Evolutionary conservation across 2,797 vertebrate species (phyloP), one percentile per base, ranked within the genome.

Genomic region (Ara ararauna): DNA sequence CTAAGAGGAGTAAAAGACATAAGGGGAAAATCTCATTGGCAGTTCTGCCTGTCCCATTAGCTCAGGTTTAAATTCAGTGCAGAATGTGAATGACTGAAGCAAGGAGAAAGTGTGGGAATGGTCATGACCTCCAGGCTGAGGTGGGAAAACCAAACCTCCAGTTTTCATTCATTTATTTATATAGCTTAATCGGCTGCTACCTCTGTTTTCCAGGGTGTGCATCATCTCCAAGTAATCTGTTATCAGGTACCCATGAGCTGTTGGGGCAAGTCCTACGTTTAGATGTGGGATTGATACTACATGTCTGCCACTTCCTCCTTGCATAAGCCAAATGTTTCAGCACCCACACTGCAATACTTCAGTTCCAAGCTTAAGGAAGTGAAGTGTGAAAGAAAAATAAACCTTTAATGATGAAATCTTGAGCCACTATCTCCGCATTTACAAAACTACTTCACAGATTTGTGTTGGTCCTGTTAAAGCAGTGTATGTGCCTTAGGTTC

Each of bases 151-250:
- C 21, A 64, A 95, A 77, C 80, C 64, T 95, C 70, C 56, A 54
- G 54, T 91, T 95, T 93, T 91, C 88, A 83, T 76, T 79, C 15
- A 66, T 70, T 84, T 91, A 62, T 94, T 96, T 94, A 50, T 93
- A 83, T n/a, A 85, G 77, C 36, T 77, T 68, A 84, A 72, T 89
- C 89, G 83, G 76, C 65, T 34, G 3, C 56, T 74, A 9, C 30
- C 30, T 70, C 5, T 78, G 60, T 71, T 76, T 67, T 87, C 65
- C 10, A 16, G 81, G 93, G 88, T 61, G 78, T 86, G 89, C 62
- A 62, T 87, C 81, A 65, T 24, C 65, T 62, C 62, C 27, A 11
- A 80, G 91, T 21, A 79, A 96, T 78, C 80, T 84, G 15, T 50
- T 90, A 90, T 62, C 91, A 58, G 80, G 75, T 58, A 76, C 64